Evolutionary conservation across 1,140 invertebrate species (phyloP).

Genomic region (Camponotus floridanus): DNA sequence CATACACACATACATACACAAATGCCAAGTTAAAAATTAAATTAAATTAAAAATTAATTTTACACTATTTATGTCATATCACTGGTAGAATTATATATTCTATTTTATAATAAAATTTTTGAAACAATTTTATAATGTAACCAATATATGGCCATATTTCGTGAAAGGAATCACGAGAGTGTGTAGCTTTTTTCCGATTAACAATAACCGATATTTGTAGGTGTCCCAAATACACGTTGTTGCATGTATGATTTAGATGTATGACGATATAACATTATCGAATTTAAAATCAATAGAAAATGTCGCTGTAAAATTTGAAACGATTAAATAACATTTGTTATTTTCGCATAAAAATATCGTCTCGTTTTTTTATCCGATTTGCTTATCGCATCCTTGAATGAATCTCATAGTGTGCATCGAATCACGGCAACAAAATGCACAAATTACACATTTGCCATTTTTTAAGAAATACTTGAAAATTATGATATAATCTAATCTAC

Average conservation of each 20-base stretch:
- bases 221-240: background rate
- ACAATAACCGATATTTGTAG: background rate
- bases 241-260: background rate
- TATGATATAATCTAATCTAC: constrained; percentile 49
- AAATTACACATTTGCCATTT: constrained; percentile 47
- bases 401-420: background rate
- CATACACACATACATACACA: too few species aligned
- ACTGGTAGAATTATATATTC: background rate
- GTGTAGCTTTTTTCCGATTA: constrained; percentile 1
- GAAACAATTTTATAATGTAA: background rate
- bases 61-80: background rate
- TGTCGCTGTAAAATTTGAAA: background rate
- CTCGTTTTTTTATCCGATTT: background rate
- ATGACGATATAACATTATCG: too few species aligned
- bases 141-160: background rate
- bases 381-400: background rate
- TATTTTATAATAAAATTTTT: background rate
- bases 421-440: background rate
- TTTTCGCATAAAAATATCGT: background rate
- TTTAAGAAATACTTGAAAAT: background rate
- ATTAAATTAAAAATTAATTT: too few species aligned
- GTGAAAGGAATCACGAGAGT: background rate
- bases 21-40: too few species aligned
- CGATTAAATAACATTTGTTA: background rate
- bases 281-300: constrained; percentile 4